A percentile compares a stretch with the other conserved stretches of the same genome.
Evolutionary conservation across 2,797 vertebrate genomes (phyloP).

Genomic region (Distichodus sexfasciatus): DNA sequence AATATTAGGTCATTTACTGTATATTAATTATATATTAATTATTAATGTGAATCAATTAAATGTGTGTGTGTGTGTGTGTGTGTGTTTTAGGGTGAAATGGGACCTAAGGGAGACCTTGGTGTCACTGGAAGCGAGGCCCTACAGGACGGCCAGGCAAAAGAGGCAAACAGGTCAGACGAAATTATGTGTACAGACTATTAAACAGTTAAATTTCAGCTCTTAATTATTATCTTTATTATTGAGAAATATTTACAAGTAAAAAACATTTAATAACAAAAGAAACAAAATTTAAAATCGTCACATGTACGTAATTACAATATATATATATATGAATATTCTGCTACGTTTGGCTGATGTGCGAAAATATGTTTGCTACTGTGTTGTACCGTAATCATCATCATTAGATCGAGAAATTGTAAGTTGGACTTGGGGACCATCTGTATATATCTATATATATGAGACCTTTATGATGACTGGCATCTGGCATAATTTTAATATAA

Average conservation of each 20-base stretch:
- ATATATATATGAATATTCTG: too few relatives aligned
- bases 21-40: neutral
- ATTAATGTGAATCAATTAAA: neutral
- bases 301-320: neutral
- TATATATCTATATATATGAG: too few relatives aligned
- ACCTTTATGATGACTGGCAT: too few relatives aligned
- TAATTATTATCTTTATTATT: too few relatives aligned
- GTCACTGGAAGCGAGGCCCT: slow-evolving; percentile 36
- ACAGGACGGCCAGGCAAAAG: slow-evolving; percentile 42
- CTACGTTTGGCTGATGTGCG: too few relatives aligned
- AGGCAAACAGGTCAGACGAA: slow-evolving; percentile 43
- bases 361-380: too few relatives aligned
- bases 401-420: neutral
- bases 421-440: too few relatives aligned
- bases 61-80: neutral
- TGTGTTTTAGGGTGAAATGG: slow-evolving; percentile 41
- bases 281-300: neutral
- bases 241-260: too few relatives aligned
- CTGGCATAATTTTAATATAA: too few relatives aligned
- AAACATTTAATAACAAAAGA: neutral
- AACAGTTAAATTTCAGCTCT: too few relatives aligned
- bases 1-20: neutral
- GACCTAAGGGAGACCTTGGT: slow-evolving; percentile 38
- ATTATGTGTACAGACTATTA: neutral
- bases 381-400: too few relatives aligned